Base-by-base conservation (phyloP, 2,888 invertebrate genomes). In the Balanococcus diminutus region DNA sequence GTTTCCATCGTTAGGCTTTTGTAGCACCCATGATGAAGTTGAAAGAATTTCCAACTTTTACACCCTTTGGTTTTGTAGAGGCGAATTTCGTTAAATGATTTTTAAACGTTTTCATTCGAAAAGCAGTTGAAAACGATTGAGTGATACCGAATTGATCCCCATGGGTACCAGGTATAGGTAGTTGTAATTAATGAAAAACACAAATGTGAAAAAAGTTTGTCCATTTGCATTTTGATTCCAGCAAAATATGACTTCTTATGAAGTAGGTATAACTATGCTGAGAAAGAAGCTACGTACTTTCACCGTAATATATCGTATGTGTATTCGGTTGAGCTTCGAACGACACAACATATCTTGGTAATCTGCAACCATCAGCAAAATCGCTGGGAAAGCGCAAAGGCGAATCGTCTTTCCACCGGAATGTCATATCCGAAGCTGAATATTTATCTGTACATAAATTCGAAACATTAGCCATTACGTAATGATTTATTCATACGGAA, bases 311-410 rank as follows among this genome's bases (percentile, higher is more conserved):
- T 89, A 92, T 92, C 90, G 91, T 91, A 90, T 92, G 92, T 90
- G 92, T 91, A 90, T 92, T 92, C 90, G 91, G 91, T 90, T 92
- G 92, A 88, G 92, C 92, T 89, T 91, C 90, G 91, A 93, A 93
- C 87, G 92, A 91, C 89, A 93, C 93, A 88, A 93, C 92, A 89
- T 93, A 93, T 91, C 92, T 92, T 88, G 93, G 93, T 79, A 93
- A 91, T 4, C 93, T 91, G 90, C 92, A 93, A 88, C 92, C 90
- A 88, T 90, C 91, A 87, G 91, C 91, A 87, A 92, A 92, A 88
- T 91, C 92, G 87, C 91, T 91, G 72, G 91, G 91, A 87, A 91
- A 91, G 61, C 91, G 91, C 87, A 91, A 90, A 31, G 92, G 91
- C 72, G 91, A 91, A 87, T 92, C 92, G 88, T 92, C 91, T 16